Conservation (phyloP, 2,888 invertebrate genomes). For the Pinctada fucata region DNA sequence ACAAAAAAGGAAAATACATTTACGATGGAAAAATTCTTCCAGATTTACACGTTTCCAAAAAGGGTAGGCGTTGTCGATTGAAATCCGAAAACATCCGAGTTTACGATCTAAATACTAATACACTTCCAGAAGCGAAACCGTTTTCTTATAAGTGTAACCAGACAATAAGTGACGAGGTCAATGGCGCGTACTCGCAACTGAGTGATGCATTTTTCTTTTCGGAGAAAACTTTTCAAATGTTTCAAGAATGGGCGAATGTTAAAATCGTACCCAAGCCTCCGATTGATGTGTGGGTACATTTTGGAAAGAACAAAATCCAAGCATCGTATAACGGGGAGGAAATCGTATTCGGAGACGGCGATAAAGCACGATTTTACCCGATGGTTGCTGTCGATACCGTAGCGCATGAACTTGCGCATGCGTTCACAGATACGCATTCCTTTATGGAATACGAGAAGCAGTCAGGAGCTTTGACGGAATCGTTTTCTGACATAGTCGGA, state of each 20-base stretch:
- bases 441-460: slow-evolving; percentile 45
- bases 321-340: slow-evolving; percentile 47
- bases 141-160: slow-evolving; percentile 37
- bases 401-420: slow-evolving; percentile 56
- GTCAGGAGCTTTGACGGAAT: slow-evolving; percentile 51
- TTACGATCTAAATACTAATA: slow-evolving; percentile 28
- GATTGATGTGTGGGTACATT: slow-evolving; percentile 48
- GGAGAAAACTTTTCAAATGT: slow-evolving; percentile 47
- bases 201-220: slow-evolving; percentile 51
- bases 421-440: slow-evolving; percentile 49
- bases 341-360: slow-evolving; percentile 50
- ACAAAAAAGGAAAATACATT: slow-evolving; percentile 38
- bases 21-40: slow-evolving; percentile 38
- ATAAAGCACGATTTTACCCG: slow-evolving; percentile 41
- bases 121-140: background rate
- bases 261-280: slow-evolving; percentile 30
- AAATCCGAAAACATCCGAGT: slow-evolving; percentile 34
- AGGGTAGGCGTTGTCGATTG: slow-evolving; percentile 27
- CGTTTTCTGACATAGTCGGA: slow-evolving; percentile 54
- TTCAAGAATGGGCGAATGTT: slow-evolving; percentile 43
- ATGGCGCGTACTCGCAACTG: slow-evolving; percentile 48
- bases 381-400: slow-evolving; percentile 46
- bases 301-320: slow-evolving; percentile 30
- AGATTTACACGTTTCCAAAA: slow-evolving; percentile 26
- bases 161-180: slow-evolving; percentile 40